phyloP scores from a whole-genome alignment of 2,888 invertebrate species.

The Callyntrura sp. region DNA sequence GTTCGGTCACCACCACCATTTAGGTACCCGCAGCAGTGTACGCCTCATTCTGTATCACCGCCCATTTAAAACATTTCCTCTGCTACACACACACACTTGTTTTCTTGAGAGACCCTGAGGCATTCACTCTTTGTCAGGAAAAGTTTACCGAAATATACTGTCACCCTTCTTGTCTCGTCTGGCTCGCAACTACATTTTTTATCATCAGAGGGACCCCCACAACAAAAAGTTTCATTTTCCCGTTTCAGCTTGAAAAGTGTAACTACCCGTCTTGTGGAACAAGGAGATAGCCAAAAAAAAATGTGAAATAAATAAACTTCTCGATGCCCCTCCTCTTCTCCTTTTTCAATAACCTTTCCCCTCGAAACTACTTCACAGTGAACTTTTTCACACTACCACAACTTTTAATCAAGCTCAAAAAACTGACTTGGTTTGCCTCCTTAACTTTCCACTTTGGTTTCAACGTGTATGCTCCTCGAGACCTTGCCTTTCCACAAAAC shows the following conservation, averaged over 20 bases:
- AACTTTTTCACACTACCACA: constrained; percentile 65
- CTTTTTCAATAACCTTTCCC: constrained; percentile 71
- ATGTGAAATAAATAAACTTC: constrained; percentile 78
- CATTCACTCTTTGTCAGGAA: constrained; percentile 31
- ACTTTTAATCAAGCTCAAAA: constrained; percentile 70
- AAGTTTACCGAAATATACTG: constrained; percentile 54
- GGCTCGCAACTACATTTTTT: constrained; percentile 37
- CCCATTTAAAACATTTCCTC: not conserved
- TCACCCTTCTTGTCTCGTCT: constrained; percentile 54
- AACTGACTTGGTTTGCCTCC: not conserved
- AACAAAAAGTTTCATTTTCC: constrained; percentile 66
- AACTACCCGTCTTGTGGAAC: constrained; percentile 42
- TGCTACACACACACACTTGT: constrained; percentile 16
- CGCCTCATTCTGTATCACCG: not conserved
- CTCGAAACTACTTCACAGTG: constrained; percentile 48
- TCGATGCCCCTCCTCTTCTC: not conserved
- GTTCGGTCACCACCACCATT: not conserved
- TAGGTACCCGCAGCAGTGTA: no score
- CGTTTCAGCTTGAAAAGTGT: constrained; percentile 41
- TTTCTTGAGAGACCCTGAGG: constrained; percentile 27
- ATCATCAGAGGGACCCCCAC: constrained; percentile 10
- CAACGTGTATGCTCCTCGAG: not conserved
- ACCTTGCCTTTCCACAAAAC: constrained; percentile 31
- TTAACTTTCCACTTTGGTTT: constrained; percentile 13
- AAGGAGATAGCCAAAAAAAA: constrained; percentile 65